Evolutionary conservation across 2,797 vertebrate species (phyloP).

Genomic region (Peromyscus melanophrys): DNA sequence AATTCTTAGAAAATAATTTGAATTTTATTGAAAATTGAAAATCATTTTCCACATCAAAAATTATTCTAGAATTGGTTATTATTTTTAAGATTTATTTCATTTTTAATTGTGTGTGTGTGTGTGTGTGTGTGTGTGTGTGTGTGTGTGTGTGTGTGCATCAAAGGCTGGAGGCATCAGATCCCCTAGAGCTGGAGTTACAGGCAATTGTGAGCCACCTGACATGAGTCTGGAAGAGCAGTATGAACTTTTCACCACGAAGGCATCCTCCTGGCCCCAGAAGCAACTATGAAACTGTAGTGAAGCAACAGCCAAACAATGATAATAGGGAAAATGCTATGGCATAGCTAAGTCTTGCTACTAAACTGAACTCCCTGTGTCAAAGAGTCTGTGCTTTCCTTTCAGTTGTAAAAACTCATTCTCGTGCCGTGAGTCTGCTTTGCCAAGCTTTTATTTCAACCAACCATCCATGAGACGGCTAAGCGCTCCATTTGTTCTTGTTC

Average conservation of each 20-base stretch:
- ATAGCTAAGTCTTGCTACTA: neutral
- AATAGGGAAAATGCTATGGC: neutral
- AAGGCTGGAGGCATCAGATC: neutral
- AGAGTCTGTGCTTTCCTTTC: slow-evolving; percentile 34
- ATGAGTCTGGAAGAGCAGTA: neutral
- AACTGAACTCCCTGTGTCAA: slow-evolving; percentile 9
- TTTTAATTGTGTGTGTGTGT: neutral
- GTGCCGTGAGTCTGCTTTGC: slow-evolving; percentile 6
- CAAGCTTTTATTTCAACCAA: slow-evolving; percentile 49
- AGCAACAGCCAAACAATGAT: neutral
- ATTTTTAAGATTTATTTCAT: neutral
- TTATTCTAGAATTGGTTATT: neutral
- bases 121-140: neutral
- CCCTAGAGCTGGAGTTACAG: neutral
- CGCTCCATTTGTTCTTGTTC: slow-evolving; percentile 36
- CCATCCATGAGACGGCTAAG: neutral
- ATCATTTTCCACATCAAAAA: slow-evolving; percentile 1
- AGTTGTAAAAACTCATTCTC: slow-evolving; percentile 18
- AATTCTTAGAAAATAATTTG: slow-evolving; percentile 55
- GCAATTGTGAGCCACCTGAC: neutral
- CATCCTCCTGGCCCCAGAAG: neutral
- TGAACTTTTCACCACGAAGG: neutral
- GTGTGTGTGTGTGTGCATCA: too few species aligned
- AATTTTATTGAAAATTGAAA: slow-evolving; percentile 12
- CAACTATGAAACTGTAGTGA: neutral